phyloP scores from a whole-genome alignment of 2,888 invertebrate genomes.

The Subacronicta megacephala region DNA sequence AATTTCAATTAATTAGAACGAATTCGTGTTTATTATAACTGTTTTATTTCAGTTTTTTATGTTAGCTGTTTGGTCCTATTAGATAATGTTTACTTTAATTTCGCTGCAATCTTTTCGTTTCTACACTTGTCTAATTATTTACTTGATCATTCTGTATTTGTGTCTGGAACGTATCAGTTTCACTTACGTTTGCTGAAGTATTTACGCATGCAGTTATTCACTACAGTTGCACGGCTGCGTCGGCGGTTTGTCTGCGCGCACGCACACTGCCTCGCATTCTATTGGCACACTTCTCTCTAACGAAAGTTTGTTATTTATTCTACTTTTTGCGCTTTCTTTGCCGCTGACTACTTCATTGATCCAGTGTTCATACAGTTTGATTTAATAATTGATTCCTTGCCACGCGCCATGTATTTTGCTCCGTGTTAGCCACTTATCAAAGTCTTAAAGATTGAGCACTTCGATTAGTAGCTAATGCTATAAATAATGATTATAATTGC shows the following conservation, averaged over 20 bases:
- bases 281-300: slow-evolving; percentile 81
- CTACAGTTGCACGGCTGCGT: slow-evolving; percentile 52
- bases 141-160: slow-evolving; percentile 31
- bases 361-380: slow-evolving; percentile 66
- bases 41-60: background rate
- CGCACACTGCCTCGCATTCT: slow-evolving; percentile 74
- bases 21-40: background rate
- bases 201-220: slow-evolving; percentile 76
- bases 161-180: slow-evolving; percentile 69
- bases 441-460: slow-evolving; percentile 20
- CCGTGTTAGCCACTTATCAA: slow-evolving; percentile 20
- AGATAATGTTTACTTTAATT: slow-evolving; percentile 5
- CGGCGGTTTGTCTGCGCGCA: slow-evolving; percentile 58
- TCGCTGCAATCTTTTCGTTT: slow-evolving; percentile 8
- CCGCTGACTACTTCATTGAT: slow-evolving; percentile 67
- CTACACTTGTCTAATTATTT: slow-evolving; percentile 26
- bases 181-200: slow-evolving; percentile 69
- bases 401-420: slow-evolving; percentile 26
- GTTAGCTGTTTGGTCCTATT: slow-evolving; percentile 7
- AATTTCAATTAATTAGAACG: background rate
- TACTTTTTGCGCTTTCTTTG: slow-evolving; percentile 78
- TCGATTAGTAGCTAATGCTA: slow-evolving; percentile 6
- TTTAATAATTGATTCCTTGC: slow-evolving; percentile 65
- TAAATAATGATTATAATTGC: background rate
- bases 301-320: slow-evolving; percentile 84